phyloP scores from a whole-genome alignment of 2,797 vertebrate species.

The Chaenodraco wilsoni region DNA sequence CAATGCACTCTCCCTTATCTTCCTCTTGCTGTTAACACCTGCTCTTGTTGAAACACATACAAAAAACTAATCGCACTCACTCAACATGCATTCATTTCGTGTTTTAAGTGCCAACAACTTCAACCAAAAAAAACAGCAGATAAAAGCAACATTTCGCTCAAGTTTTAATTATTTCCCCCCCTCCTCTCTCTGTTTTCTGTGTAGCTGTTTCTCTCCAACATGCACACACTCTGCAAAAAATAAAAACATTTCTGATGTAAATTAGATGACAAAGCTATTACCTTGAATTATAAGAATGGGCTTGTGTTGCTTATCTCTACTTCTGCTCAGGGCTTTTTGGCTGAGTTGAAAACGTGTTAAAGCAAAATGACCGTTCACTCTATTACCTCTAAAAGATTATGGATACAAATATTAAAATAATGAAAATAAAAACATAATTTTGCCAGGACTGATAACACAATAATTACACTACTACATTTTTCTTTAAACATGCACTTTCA shows the following conservation, averaged over 20 bases:
- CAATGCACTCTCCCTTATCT: constrained; percentile 32
- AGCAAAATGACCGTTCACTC: constrained; percentile 41
- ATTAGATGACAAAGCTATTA: constrained; percentile 64
- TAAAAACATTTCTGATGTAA: constrained; percentile 51
- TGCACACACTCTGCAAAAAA: constrained; percentile 4
- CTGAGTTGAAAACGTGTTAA: constrained; percentile 32
- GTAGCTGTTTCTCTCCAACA: constrained; percentile 12
- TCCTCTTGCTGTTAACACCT: constrained; percentile 74
- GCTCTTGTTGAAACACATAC: constrained; percentile 63
- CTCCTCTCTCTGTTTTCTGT: constrained; percentile 27
- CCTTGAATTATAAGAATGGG: constrained; percentile 62
- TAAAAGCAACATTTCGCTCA: constrained; percentile 65
- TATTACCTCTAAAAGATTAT: constrained; percentile 1
- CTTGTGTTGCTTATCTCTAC: constrained; percentile 61
- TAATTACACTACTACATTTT: not conserved
- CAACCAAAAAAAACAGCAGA: constrained; percentile 42
- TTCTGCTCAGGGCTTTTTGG: constrained; percentile 30
- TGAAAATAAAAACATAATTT: not conserved
- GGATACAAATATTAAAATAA: not conserved
- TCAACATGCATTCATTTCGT: constrained; percentile 47
- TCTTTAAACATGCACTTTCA: not conserved
- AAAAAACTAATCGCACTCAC: constrained; percentile 47
- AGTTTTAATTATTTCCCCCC: constrained; percentile 64
- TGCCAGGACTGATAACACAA: not conserved
- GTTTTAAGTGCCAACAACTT: constrained; percentile 53